These are phyloP conservation scores for Picathartes gymnocephalus DNA, from an alignment of 2,113 vertebrate genomes.

Conservation along the genomic window DNA sequence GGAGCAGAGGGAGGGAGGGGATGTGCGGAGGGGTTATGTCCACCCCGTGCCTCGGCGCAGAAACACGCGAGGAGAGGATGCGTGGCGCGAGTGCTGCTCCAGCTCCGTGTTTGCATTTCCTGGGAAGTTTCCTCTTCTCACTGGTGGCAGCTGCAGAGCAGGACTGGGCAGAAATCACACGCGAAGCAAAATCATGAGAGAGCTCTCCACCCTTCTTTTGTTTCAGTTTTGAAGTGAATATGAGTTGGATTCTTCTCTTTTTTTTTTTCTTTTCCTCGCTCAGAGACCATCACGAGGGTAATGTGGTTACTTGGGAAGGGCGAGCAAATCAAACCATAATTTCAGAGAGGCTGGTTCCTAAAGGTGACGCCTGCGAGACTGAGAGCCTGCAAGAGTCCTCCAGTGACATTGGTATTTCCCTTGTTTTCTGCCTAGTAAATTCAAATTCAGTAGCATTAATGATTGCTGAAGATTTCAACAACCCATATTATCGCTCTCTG, in stretches of 20 bases:
- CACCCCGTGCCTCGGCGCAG: fast-evolving
- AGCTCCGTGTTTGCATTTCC: fast-evolving
- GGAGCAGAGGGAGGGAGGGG: background rate
- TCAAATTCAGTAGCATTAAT: background rate
- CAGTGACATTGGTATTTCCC: background rate
- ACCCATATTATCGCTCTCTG: background rate
- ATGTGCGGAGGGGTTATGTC: background rate
- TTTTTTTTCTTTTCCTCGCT: fast-evolving
- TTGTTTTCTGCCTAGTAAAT: background rate
- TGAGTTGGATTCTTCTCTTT: background rate
- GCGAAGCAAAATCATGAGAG: background rate
- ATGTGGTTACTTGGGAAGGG: background rate
- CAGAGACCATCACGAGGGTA: background rate
- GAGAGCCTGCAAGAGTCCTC: background rate
- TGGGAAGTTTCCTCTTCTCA: background rate
- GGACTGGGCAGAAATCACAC: background rate
- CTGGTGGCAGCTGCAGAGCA: background rate
- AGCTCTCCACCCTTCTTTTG: background rate
- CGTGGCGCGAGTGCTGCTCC: fast-evolving
- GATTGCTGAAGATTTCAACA: background rate
- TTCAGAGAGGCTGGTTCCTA: background rate
- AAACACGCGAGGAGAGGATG: background rate
- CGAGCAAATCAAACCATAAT: background rate
- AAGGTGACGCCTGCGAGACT: background rate
- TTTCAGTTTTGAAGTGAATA: background rate